Evolutionary conservation across 2,113 vertebrate genomes (phyloP).

Genomic region (Columbina picui): DNA sequence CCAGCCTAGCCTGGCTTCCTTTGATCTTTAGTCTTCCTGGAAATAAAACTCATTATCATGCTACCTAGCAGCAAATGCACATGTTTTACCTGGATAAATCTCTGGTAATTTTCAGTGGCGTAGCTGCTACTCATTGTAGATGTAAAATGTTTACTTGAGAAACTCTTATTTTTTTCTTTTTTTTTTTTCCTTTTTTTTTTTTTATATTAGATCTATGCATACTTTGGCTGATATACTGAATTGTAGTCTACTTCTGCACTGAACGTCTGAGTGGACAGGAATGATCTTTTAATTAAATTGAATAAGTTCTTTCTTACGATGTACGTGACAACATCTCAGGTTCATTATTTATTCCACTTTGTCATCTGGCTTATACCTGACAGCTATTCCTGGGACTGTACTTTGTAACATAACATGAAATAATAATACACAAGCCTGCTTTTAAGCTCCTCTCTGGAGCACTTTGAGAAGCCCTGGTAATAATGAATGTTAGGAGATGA

Average conservation of each 20-base stretch:
- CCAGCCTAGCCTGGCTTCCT: background rate
- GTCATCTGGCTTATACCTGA: background rate
- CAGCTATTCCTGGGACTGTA: background rate
- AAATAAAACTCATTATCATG: slow-evolving; percentile 7
- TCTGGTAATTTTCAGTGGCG: background rate
- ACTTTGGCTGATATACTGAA: background rate
- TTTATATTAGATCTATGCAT: background rate
- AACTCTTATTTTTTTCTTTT: background rate
- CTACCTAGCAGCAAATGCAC: background rate
- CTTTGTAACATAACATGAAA: background rate
- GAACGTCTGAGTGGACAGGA: background rate
- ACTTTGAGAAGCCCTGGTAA: background rate
- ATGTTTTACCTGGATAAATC: background rate
- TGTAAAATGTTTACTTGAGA: background rate
- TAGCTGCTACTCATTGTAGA: background rate
- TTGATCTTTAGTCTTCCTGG: slow-evolving; percentile 16
- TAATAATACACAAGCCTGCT: background rate
- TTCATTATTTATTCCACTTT: background rate
- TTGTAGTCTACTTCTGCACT: background rate
- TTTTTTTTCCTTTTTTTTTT: too few relatives aligned
- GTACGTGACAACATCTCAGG: background rate
- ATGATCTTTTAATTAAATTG: background rate
- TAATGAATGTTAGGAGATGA: background rate
- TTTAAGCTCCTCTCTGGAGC: background rate
- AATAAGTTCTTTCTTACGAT: background rate